These are phyloP conservation scores for Herpailurus yagouaroundi DNA, from an alignment of 2,113 vertebrate genomes.

Conservation along the genomic window DNA sequence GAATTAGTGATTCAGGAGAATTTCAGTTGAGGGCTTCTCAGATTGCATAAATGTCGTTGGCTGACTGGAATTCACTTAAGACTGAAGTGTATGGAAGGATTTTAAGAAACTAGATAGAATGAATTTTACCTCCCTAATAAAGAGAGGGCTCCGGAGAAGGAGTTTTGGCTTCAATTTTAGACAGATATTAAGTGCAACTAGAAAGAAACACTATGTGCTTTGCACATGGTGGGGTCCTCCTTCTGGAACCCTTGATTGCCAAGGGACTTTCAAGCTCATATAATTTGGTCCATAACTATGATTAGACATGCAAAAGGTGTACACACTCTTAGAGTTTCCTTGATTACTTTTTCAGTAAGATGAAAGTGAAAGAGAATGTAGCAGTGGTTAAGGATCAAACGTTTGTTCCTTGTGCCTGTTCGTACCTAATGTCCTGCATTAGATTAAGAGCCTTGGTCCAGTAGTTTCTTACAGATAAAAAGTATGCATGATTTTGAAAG, in stretches of 20 bases:
- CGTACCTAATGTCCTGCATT: not conserved
- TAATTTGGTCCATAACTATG: not conserved
- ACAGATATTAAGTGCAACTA: not conserved
- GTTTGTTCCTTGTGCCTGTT: not conserved
- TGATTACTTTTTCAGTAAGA: not conserved
- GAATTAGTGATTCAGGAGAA: constrained; percentile 35
- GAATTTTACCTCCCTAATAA: constrained; percentile 48
- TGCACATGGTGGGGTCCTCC: not conserved
- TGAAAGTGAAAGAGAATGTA: constrained; percentile 8
- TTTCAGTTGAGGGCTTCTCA: constrained; percentile 38
- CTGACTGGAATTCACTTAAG: constrained; percentile 42
- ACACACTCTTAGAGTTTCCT: not conserved
- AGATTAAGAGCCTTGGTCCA: not conserved
- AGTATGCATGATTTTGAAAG: constrained; percentile 28
- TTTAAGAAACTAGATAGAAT: constrained; percentile 36
- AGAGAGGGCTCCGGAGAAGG: not conserved
- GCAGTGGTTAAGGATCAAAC: not conserved
- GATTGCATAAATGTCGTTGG: not conserved
- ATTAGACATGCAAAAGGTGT: not conserved
- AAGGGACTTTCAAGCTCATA: not conserved
- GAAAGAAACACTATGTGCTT: not conserved
- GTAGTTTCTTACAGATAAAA: constrained; percentile 25
- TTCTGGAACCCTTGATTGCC: not conserved
- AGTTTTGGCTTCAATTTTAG: constrained; percentile 33
- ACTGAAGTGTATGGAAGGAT: constrained; percentile 45